These are phyloP conservation scores for Strigamia maritima DNA, from an alignment of 2,888 invertebrate species.

Conservation along the genomic window DNA sequence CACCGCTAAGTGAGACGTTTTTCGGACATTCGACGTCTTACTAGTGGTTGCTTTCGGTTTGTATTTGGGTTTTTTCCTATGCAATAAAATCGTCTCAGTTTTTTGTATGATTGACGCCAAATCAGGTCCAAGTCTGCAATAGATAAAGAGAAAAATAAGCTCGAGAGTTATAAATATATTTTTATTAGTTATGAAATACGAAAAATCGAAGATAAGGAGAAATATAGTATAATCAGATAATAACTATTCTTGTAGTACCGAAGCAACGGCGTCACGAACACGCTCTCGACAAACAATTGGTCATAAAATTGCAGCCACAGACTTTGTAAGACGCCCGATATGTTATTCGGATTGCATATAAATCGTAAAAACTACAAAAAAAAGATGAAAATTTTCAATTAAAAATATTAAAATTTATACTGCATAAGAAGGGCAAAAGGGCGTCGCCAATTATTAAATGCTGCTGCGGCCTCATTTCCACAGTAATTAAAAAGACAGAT, in stretches of 20 bases:
- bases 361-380: slow-evolving; percentile 3
- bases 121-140: neutral
- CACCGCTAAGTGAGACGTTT: neutral
- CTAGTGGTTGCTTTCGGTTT: neutral
- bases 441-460: slow-evolving; percentile 1
- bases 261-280: slow-evolving; percentile 6
- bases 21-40: neutral
- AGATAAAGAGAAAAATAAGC: neutral
- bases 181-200: neutral
- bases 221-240: neutral
- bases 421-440: slow-evolving; percentile 3
- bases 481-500: neutral
- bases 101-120: slow-evolving; percentile 4
- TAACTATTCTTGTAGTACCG: slow-evolving; percentile 2
- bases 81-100: neutral
- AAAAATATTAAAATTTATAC: neutral
- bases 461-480: slow-evolving; percentile 22
- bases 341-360: neutral
- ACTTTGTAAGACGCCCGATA: neutral
- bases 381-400: neutral
- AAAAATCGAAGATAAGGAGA: neutral
- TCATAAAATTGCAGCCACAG: neutral
- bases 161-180: neutral
- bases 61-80: neutral
- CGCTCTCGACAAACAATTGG: slow-evolving; percentile 13